These are phyloP conservation scores for Dendroctonus ponderosae DNA, from an alignment of 1,140 invertebrate genomes.

Conservation along the genomic window DNA sequence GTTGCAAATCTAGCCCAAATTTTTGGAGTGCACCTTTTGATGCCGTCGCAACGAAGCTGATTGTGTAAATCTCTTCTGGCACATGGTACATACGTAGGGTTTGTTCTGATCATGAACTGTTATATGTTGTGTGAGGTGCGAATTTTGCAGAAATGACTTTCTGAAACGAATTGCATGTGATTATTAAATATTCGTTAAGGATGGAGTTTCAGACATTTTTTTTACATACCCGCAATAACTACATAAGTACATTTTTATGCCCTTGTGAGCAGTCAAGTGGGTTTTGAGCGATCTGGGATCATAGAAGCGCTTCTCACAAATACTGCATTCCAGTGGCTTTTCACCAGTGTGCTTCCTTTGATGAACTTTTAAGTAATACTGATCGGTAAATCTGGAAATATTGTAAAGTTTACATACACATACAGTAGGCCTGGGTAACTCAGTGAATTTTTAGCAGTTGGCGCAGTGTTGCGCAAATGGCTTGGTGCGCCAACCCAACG, in stretches of 20 bases:
- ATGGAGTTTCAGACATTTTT: too few species aligned
- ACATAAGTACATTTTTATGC: conserved; percentile 14
- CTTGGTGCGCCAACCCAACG: too few species aligned
- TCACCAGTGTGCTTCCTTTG: conserved; percentile 23
- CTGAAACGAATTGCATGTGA: conserved; percentile 8
- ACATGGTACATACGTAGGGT: conserved; percentile 13
- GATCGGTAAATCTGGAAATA: conserved; percentile 21
- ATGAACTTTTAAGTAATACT: conserved; percentile 22
- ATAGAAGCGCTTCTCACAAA: conserved; percentile 21
- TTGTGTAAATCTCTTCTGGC: conserved; percentile 22
- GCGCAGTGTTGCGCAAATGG: too few species aligned
- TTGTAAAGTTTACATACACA: background rate
- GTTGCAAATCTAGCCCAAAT: too few species aligned
- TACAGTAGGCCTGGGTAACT: too few species aligned
- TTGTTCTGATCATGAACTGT: conserved; percentile 19
- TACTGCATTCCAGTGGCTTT: conserved; percentile 18
- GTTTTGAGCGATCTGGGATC: conserved; percentile 16
- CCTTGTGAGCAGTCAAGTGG: conserved; percentile 12
- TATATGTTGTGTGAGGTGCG: conserved; percentile 19
- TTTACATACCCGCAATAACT: conserved; percentile 23
- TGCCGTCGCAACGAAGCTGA: conserved; percentile 7
- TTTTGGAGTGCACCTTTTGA: conserved; percentile 7
- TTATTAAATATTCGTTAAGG: background rate
- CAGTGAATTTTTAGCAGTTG: too few species aligned
- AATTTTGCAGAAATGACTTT: conserved; percentile 20